A percentile compares a stretch with the other conserved stretches of the same genome.
phyloP scores from a whole-genome alignment of 2,888 invertebrate species.

The Dione vanillae region DNA sequence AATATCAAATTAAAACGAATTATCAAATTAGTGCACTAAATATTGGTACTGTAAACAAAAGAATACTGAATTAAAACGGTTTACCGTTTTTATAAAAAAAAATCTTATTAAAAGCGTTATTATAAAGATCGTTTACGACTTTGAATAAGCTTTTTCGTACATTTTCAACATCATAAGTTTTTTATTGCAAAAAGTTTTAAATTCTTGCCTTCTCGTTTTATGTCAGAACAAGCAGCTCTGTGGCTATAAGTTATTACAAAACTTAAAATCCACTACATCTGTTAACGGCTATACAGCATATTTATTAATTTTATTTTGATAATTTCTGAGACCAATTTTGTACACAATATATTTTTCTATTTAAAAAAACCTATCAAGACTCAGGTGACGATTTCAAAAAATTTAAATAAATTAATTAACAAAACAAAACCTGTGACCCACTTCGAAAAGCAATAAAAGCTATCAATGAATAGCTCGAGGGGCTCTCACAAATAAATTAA shows the following conservation, averaged over 20 bases:
- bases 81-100: too few relatives aligned
- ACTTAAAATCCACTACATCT: background rate
- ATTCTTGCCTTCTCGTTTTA: background rate
- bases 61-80: too few relatives aligned
- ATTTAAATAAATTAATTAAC: constrained; percentile 45
- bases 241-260: background rate
- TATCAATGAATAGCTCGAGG: constrained; percentile 54
- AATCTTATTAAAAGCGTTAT: too few relatives aligned
- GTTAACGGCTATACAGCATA: too few relatives aligned
- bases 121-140: background rate
- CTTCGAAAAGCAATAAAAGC: constrained; percentile 59
- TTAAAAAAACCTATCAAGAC: background rate
- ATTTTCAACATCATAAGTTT: background rate
- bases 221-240: background rate
- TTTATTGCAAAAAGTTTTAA: background rate
- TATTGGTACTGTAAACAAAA: too few relatives aligned
- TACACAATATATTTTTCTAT: too few relatives aligned
- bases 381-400: constrained; percentile 9
- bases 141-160: background rate
- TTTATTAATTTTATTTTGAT: too few relatives aligned
- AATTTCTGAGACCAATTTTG: too few relatives aligned
- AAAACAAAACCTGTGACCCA: constrained; percentile 49
- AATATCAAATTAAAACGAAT: too few relatives aligned
- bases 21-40: too few relatives aligned
- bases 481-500: constrained; percentile 64